These are phyloP conservation scores for Ophion ellenae DNA, from an alignment of 2,888 invertebrate genomes.

Conservation along the genomic window DNA sequence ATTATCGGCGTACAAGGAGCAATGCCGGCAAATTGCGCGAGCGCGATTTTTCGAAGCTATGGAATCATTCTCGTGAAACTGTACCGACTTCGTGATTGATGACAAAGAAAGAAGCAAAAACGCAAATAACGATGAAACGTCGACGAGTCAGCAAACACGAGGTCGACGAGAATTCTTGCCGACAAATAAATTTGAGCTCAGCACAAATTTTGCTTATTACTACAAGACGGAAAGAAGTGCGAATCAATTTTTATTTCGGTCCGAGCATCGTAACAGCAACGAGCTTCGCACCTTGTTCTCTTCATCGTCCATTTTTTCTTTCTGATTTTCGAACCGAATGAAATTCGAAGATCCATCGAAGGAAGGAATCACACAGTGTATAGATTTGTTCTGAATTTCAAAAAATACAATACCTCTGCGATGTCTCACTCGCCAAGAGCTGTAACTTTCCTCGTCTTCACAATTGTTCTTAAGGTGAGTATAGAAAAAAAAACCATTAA, in stretches of 20 bases:
- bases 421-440: conserved; percentile 22
- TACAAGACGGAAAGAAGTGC: not conserved
- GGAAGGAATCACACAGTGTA: not conserved
- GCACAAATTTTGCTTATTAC: conserved; percentile 23
- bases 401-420: not conserved
- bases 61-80: conserved; percentile 20
- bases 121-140: conserved; percentile 12
- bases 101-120: not conserved
- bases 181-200: conserved; percentile 40
- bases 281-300: conserved; percentile 22
- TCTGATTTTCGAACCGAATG: not conserved
- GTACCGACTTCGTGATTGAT: conserved; percentile 4
- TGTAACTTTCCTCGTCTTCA: conserved; percentile 26
- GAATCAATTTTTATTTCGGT: conserved; percentile 35
- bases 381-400: not conserved
- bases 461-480: conserved; percentile 51
- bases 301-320: not conserved
- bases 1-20: conserved; percentile 55
- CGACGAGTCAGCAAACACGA: conserved; percentile 56
- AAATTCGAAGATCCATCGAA: not conserved
- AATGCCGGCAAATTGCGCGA: conserved; percentile 41
- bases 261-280: conserved; percentile 27
- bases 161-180: conserved; percentile 48
- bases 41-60: not conserved
- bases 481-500: not conserved